Evolutionary conservation across 2,888 invertebrate species (phyloP), one percentile per base, ranked within the genome.

Genomic region (Tetanocera ferruginea): DNA sequence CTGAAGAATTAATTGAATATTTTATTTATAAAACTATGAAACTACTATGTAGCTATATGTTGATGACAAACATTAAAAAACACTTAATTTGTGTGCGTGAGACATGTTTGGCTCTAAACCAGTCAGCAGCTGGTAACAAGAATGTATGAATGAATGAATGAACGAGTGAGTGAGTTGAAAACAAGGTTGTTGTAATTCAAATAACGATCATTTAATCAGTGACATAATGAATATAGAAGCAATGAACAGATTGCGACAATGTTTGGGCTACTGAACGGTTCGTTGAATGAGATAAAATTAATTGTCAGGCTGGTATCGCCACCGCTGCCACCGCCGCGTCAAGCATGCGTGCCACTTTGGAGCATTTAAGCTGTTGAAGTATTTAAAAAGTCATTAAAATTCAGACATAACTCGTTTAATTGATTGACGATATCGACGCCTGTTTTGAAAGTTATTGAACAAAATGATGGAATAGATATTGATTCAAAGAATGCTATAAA

Each of bases 141-240:
- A 34, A 14, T n/a, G 67, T 28, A 14, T 23, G 14, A 23, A 14
- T 25, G 34, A 67, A 70, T 70, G 11, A 69, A 25, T 49, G 69
- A 51, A n/a, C 28, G 51, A 70, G 51, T 70, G 69, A 31, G 5
- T 34, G 66, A 34, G 34, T 19, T 34, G 37, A 31, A 37, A 60
- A 19, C n/a, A 60, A 60, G 25, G 28, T 25, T 28, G 57, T 25
- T 60, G 57, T 23, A 19, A 19, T 31, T 71, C 31, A 55, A 71
- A 55, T 17, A 31, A 19, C 52, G 70, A 71, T 71, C 70, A 55
- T 71, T 55, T 71, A 71, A 55, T 25, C 70, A 31, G 52, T 31
- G 49, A 25, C 69, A 70, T 51, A 70, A 70, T 70, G 51, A 51
- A 51, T 31, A 28, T n/a, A 55, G 6, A 55, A 51, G 31, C 51